Evolutionary conservation across 2,113 vertebrate species (phyloP).

Genomic region (Crocuta crocuta): DNA sequence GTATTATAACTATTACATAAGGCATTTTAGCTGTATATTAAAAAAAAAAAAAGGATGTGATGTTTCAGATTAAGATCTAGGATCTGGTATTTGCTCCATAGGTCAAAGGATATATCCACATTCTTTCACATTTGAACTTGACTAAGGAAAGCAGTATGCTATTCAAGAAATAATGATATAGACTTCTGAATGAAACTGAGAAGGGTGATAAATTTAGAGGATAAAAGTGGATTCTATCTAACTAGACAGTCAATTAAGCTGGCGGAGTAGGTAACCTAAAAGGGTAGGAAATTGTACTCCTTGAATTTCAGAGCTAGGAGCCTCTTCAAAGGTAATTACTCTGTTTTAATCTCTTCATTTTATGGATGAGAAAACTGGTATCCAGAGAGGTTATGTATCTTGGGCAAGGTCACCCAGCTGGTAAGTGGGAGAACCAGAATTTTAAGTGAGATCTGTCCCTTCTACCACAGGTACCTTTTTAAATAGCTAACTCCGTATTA

Average conservation of each 20-base stretch:
- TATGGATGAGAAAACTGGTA: conserved; percentile 23
- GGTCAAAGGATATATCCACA: background rate
- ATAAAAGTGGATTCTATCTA: background rate
- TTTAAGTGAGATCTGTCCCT: background rate
- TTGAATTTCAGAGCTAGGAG: conserved; percentile 34
- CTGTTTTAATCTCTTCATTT: conserved; percentile 14
- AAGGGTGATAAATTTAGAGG: conserved; percentile 35
- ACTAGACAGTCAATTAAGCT: conserved; percentile 19
- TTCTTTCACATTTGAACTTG: background rate
- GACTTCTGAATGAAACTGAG: conserved; percentile 20
- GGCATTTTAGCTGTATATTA: background rate
- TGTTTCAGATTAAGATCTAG: conserved; percentile 14
- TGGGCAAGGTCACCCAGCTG: background rate
- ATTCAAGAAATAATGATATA: background rate
- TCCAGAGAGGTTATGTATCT: background rate
- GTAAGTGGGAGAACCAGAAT: background rate
- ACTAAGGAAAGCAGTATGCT: background rate
- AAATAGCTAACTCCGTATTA: background rate
- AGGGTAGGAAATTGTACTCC: background rate
- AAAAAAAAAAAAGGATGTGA: background rate
- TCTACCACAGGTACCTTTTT: background rate
- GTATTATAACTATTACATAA: background rate
- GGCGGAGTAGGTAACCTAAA: background rate
- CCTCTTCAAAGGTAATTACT: conserved; percentile 44
- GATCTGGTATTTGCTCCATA: background rate